These are phyloP conservation scores for Andrena chrysosceles DNA, from an alignment of 2,888 invertebrate genomes.

Conservation along the genomic window DNA sequence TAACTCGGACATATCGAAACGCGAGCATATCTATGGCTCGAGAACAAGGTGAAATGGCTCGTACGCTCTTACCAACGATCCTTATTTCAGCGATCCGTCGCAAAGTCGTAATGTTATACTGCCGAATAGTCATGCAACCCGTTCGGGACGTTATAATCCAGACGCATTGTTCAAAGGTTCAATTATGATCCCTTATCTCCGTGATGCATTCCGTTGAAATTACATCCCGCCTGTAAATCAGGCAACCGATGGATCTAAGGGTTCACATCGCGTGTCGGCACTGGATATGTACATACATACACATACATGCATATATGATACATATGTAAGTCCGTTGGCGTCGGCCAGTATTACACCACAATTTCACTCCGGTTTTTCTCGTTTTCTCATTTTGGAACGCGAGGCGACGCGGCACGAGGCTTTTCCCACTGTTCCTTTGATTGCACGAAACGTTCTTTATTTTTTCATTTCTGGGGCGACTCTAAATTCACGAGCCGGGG, in stretches of 20 bases:
- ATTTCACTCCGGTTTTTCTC: slow-evolving; percentile 18
- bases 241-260: slow-evolving; percentile 18
- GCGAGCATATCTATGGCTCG: no score
- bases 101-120: not conserved
- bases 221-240: slow-evolving; percentile 28
- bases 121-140: not conserved
- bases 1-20: no score
- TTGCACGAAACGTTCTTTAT: slow-evolving; percentile 13
- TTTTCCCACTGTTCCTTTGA: not conserved
- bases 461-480: slow-evolving; percentile 6
- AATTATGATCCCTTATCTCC: slow-evolving; percentile 47
- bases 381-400: not conserved
- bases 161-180: slow-evolving; percentile 18
- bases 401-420: not conserved
- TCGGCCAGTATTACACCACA: slow-evolving; percentile 32
- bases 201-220: slow-evolving; percentile 43
- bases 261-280: slow-evolving; percentile 40
- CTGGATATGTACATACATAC: slow-evolving; percentile 8
- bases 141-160: not conserved
- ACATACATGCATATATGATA: not conserved
- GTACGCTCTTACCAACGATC: not conserved
- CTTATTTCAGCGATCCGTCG: not conserved
- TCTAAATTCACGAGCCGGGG: slow-evolving; percentile 30
- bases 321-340: not conserved
- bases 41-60: no score